These are phyloP conservation scores for Cololabis saira DNA, from an alignment of 2,113 vertebrate species.

Conservation along the genomic window DNA sequence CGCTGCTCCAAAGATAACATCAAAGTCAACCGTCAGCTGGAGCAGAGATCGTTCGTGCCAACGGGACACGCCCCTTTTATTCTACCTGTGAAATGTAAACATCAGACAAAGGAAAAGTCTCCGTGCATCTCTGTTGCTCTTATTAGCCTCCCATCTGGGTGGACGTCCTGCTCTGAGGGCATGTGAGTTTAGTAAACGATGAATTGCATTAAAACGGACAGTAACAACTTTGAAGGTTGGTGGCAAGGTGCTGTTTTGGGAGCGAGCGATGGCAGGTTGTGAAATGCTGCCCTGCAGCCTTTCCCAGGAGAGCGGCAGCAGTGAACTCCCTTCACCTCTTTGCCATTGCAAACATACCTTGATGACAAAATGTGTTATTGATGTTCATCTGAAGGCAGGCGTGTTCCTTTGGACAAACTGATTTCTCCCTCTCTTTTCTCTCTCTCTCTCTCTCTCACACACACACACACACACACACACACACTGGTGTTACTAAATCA, in stretches of 20 bases:
- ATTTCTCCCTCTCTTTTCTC: constrained; percentile 24
- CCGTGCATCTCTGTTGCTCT: background rate
- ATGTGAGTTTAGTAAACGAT: constrained; percentile 36
- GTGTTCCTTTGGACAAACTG: constrained; percentile 56
- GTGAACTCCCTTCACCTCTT: constrained; percentile 66
- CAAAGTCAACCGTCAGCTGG: constrained; percentile 26
- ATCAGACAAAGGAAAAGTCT: background rate
- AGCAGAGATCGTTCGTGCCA: constrained; percentile 34
- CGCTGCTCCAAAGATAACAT: background rate
- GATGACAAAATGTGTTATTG: constrained; percentile 74
- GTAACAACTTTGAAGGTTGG: constrained; percentile 47
- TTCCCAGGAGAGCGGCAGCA: constrained; percentile 55
- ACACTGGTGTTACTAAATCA: constrained; percentile 60
- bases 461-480: background rate
- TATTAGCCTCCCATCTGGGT: constrained; percentile 3
- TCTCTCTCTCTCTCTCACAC: too few relatives aligned
- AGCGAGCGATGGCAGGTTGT: constrained; percentile 72
- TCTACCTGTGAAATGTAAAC: constrained; percentile 6
- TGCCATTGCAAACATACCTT: constrained; percentile 74
- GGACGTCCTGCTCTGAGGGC: constrained; percentile 8
- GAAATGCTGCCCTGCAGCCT: constrained; percentile 66
- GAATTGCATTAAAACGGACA: constrained; percentile 35
- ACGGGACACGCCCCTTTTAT: constrained; percentile 48
- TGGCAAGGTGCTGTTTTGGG: constrained; percentile 53
- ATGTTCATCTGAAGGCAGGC: constrained; percentile 73